Base-by-base conservation (phyloP, 2,888 invertebrate genomes). In the Criorhina ranunculi region DNA sequence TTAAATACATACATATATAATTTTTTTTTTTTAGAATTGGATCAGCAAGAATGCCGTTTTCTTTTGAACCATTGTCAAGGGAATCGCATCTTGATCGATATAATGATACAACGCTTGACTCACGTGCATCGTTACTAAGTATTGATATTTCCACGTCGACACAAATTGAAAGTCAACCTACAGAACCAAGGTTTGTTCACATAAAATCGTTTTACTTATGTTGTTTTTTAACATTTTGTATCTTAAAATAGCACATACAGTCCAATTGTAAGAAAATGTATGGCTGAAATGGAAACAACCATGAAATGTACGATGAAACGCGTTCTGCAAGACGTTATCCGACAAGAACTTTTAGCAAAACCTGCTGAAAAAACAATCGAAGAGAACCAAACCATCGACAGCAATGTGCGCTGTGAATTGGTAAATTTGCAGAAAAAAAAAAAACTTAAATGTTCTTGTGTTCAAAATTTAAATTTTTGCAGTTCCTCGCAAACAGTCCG, bases 101-200 rank as follows among this genome's bases (percentile, higher is more conserved):
- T 9, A 81, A 85, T 57, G 86, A 87, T 24, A 87, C 86, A 8
- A 67, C 73, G 0, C 76, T 87, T 6, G 88, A 88, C 37, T 88
- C 88, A 2, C 87, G 87, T 4, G 79, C 64, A 24, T 89, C 89
- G 0, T 17, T 88, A 4, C 59, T 88, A 11, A 88, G 88, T 70
- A 87, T 89, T 15, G 88, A 90, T 86, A 82, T 89, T 11, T 90
- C 90, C 4, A 78, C 89, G 31, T 90, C 89, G 2, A 90, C 89
- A 15, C 86, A 87, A 24, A 75, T 89, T 19, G 89, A 89, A 37
- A 80, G 62, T 1, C 82, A 73, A 29, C n/a, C 72, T 7, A 37
- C 40, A 5, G 49, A 62, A 49, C 4, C 67, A 37, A 64, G 67
- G 70, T 76, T 12, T 60, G 12, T 44, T 37, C 8, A 37, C 55